Percentiles rank a stretch among this genome's conserved stretches.
Conservation (phyloP, 2,888 invertebrate genomes). For the Tinea trinotella region DNA sequence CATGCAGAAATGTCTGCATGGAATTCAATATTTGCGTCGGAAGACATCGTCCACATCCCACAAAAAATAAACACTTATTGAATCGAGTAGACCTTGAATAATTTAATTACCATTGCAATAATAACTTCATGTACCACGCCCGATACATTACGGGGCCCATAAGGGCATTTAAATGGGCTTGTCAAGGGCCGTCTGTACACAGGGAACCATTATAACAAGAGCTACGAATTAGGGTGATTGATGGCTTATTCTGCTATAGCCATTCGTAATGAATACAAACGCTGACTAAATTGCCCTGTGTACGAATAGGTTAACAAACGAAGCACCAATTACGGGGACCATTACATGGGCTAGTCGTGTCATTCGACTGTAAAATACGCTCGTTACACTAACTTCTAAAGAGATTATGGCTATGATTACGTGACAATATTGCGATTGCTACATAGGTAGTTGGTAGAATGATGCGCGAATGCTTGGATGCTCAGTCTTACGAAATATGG, state of each 20-base stretch:
- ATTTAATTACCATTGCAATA: neutral
- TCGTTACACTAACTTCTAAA: slow-evolving; percentile 23
- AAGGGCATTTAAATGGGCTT: neutral
- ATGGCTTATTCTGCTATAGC: too few relatives aligned
- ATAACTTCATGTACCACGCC: neutral
- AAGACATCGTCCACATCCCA: too few relatives aligned
- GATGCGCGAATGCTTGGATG: too few relatives aligned
- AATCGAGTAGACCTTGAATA: neutral
- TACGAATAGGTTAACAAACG: slow-evolving; percentile 30
- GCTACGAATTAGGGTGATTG: too few relatives aligned
- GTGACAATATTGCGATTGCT: neutral
- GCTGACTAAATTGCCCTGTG: too few relatives aligned
- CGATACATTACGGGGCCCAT: neutral
- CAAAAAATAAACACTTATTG: too few relatives aligned
- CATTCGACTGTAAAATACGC: slow-evolving; percentile 23
- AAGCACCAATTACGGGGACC: slow-evolving; percentile 33
- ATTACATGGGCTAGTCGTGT: slow-evolving; percentile 28
- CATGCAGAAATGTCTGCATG: too few relatives aligned
- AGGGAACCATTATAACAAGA: too few relatives aligned
- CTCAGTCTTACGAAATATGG: neutral
- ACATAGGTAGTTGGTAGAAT: too few relatives aligned
- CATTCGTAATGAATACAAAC: too few relatives aligned
- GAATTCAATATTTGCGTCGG: too few relatives aligned
- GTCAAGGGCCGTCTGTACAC: too few relatives aligned
- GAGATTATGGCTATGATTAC: neutral